Evolutionary conservation across 2,113 vertebrate genomes (phyloP), one percentile per base, ranked within the genome.

Genomic region (Alouatta palliata): DNA sequence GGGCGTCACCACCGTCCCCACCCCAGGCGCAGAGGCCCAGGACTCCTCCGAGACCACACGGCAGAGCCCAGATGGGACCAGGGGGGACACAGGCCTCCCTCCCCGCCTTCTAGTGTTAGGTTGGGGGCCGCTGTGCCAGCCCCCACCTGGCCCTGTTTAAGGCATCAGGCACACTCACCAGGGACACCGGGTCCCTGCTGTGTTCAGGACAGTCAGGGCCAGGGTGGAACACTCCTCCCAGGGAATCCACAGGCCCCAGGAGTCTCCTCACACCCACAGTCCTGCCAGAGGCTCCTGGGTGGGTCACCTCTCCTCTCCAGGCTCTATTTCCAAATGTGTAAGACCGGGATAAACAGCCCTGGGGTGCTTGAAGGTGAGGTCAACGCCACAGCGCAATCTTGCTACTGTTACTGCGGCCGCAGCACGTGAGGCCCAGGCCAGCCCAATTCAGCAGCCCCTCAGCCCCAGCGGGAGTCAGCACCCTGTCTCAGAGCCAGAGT

Each of bases 341-440:
- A 9, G 0, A 0, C 16, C 14, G 9, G 27, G 27, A 35, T 23
- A 17, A 45, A 54, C 47, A 27, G 61, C 19, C 13, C 3, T 0
- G 10, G 73, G 80, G 30, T 49, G 10, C n/a, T 40, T 20, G 1
- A 1, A 3, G 14, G 5, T 9, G 4, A 6, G 9, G 9, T 27
- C 43, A 0, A 1, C 1, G 2, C 2, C 3, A 1, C 3, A 2
- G 25, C 1, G 0, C 2, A 16, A 20, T 11, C n/a, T 47, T n/a
- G 7, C 40, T 4, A 56, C 71, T 25, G 0, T 66, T n/a, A 23
- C 12, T 12, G 11, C 2, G 5, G 12, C 27, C 12, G 2, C 12
- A 5, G 58, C 58, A 61, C 25, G 10, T 61, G 58, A 27, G 58
- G 58, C 25, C 27, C 2, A 27, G 58, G 25, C 25, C 35, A n/a